Percentiles rank a stretch among this genome's conserved stretches.
These are phyloP conservation scores for Oxycera nigricornis DNA, from an alignment of 2,888 invertebrate genomes.

Conservation along the genomic window DNA sequence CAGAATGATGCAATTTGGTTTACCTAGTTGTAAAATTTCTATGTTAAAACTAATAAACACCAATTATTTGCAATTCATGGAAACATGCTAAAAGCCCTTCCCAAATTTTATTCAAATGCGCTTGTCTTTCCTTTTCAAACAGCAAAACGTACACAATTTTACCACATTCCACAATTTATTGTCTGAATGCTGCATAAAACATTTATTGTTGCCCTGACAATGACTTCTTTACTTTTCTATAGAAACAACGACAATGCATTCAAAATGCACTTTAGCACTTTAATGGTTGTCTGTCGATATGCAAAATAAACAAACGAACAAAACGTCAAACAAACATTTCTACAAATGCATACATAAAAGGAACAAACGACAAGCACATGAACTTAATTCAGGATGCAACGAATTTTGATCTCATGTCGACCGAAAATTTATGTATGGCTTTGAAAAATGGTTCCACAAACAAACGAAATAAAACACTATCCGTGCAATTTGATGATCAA, in stretches of 20 bases:
- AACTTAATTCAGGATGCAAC: background rate
- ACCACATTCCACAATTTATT: no score
- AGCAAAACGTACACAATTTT: no score
- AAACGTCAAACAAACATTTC: no score
- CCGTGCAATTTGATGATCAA: constrained; percentile 36
- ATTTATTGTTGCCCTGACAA: constrained; percentile 20
- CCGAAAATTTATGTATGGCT: constrained; percentile 31
- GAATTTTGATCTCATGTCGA: constrained; percentile 30
- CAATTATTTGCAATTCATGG: no score
- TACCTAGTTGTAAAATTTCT: no score
- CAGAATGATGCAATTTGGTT: no score
- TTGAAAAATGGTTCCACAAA: constrained; percentile 24
- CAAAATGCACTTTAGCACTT: constrained; percentile 30
- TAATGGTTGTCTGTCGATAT: background rate
- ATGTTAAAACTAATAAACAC: no score
- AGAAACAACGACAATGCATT: constrained; percentile 16
- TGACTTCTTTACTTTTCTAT: background rate
- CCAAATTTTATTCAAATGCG: no score
- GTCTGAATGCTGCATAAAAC: constrained; percentile 5
- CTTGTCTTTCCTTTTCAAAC: no score
- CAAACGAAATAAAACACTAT: constrained; percentile 20
- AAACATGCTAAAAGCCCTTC: no score
- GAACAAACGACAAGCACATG: background rate
- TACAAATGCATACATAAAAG: no score
- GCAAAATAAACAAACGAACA: background rate